Evolutionary conservation across 1,140 invertebrate genomes (phyloP).

Genomic region (Parapsyche elsis): DNA sequence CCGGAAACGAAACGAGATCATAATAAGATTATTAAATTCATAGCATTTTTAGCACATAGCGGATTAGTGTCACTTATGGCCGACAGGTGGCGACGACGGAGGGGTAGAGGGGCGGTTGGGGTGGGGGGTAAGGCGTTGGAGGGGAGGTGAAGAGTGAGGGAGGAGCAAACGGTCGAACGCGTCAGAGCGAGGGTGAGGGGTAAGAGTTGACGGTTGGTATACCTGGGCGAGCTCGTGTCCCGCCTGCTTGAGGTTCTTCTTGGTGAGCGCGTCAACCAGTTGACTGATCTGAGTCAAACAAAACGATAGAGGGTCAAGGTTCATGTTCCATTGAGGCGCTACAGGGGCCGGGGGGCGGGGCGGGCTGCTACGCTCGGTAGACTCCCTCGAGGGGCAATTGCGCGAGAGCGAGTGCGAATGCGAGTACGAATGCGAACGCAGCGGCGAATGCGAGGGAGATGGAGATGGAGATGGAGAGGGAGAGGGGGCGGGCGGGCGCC

Average conservation of each 20-base stretch:
- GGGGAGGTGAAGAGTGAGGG: constrained; percentile 55
- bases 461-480: background rate
- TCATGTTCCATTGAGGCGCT: constrained; percentile 87
- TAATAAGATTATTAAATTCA: too few relatives aligned
- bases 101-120: background rate
- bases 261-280: constrained; percentile 94
- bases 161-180: constrained; percentile 20
- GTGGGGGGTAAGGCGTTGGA: background rate
- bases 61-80: too few relatives aligned
- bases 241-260: constrained; percentile 93
- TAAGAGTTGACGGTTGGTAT: constrained; percentile 57
- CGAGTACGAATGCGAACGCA: background rate
- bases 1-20: too few relatives aligned
- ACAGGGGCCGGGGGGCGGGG: constrained; percentile 21
- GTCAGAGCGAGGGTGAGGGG: constrained; percentile 52
- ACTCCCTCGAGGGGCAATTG: too few relatives aligned
- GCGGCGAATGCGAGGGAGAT: background rate
- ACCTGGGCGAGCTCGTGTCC: constrained; percentile 73
- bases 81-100: too few relatives aligned
- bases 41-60: too few relatives aligned
- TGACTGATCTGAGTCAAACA: constrained; percentile 97
- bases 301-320: constrained; percentile 97
- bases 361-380: background rate
- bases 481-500: background rate
- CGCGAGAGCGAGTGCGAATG: background rate